Conservation (phyloP, 2,113 vertebrate genomes). For the Oreotragus oreotragus region DNA sequence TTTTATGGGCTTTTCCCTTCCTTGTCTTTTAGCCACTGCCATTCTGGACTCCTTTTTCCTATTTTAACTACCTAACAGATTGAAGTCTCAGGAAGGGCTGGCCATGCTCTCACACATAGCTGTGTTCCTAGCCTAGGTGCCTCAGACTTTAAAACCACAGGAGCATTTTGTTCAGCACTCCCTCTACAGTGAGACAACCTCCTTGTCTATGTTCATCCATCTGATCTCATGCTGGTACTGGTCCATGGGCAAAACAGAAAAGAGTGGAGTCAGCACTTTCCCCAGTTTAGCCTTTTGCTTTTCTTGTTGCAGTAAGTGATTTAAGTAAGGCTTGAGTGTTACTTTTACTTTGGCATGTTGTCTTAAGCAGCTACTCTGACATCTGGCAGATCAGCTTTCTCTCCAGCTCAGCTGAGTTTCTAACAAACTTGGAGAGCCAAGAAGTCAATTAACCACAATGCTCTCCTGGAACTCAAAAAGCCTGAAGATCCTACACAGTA, state of each 20-base stretch:
- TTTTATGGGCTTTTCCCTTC: background rate
- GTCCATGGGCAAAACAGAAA: background rate
- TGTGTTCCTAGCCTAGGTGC: background rate
- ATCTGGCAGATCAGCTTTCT: background rate
- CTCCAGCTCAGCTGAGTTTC: background rate
- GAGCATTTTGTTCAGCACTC: background rate
- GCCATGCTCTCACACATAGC: background rate
- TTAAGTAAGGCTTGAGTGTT: background rate
- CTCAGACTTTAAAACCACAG: background rate
- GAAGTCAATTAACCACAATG: background rate
- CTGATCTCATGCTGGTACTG: background rate
- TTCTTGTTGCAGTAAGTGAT: background rate
- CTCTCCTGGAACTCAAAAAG: background rate
- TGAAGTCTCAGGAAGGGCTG: background rate
- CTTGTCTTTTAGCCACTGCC: background rate
- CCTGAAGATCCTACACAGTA: background rate
- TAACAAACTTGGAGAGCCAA: background rate
- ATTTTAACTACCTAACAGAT: background rate
- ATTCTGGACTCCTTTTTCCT: background rate
- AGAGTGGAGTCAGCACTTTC: background rate
- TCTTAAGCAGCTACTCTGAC: background rate
- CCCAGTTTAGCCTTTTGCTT: background rate
- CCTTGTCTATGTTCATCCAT: background rate
- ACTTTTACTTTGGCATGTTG: background rate
- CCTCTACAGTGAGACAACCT: background rate